phyloP scores from a whole-genome alignment of 1,140 invertebrate genomes.

The Caenorhabditis elegans region DNA sequence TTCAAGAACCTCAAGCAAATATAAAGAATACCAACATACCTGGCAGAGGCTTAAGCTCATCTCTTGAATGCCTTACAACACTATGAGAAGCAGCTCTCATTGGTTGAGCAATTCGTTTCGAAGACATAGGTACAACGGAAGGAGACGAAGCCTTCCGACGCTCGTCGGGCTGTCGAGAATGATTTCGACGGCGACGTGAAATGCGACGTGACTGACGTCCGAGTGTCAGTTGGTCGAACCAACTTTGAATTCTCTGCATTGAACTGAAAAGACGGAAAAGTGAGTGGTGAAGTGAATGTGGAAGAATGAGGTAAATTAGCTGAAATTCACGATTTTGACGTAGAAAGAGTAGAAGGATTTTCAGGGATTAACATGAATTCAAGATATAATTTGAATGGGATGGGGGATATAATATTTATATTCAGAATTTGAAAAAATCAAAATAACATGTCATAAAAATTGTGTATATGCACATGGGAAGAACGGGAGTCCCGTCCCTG shows the following conservation, averaged over 20 bases:
- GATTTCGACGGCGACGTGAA: slow-evolving; percentile 20
- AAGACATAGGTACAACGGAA: slow-evolving; percentile 9
- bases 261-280: not conserved
- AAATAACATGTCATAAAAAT: not conserved
- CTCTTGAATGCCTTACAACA: slow-evolving; percentile 11
- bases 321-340: not conserved
- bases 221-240: slow-evolving; percentile 26
- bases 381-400: not conserved
- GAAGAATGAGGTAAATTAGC: not conserved
- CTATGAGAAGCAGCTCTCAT: slow-evolving; percentile 12
- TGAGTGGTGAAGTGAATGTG: not conserved
- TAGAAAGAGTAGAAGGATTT: not conserved
- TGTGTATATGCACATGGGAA: not conserved
- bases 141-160: slow-evolving; percentile 14
- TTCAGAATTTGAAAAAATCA: not conserved
- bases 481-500: slow-evolving; percentile 9
- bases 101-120: slow-evolving; percentile 18
- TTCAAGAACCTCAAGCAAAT: not conserved
- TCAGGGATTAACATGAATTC: not conserved
- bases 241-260: slow-evolving; percentile 26
- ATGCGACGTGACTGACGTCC: slow-evolving; percentile 25
- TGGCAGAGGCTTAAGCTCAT: slow-evolving; percentile 3
- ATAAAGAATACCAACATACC: not conserved
- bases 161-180: slow-evolving; percentile 14
- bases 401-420: no score